Conservation (phyloP, 2,888 invertebrate genomes). For the Ernsta delagoae region DNA sequence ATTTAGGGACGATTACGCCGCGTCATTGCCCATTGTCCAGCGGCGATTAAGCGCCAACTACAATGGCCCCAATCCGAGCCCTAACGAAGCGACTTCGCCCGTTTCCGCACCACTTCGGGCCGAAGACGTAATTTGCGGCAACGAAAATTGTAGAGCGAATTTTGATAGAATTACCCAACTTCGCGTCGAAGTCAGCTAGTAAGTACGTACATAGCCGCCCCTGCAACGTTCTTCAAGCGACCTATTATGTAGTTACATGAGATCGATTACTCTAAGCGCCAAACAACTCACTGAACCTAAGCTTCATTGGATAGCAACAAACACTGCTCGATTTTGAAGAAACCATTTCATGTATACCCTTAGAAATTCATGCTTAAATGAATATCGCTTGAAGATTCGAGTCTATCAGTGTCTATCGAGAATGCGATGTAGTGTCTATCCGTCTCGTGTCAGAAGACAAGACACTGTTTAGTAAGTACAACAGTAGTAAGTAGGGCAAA, state of each 20-base stretch:
- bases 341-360: too few relatives aligned
- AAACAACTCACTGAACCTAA: background rate
- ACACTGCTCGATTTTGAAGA: too few relatives aligned
- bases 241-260: conserved; percentile 18
- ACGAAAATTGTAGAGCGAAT: conserved; percentile 72
- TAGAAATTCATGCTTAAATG: too few relatives aligned
- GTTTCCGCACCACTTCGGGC: conserved; percentile 72
- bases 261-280: conserved; percentile 14
- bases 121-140: conserved; percentile 81
- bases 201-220: background rate
- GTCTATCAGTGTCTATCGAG: too few relatives aligned
- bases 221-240: conserved; percentile 22
- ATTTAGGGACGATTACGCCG: conserved; percentile 79
- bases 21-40: conserved; percentile 79
- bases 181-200: conserved; percentile 53
- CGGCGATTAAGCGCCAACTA: conserved; percentile 70
- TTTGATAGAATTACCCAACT: conserved; percentile 61
- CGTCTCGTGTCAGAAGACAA: too few relatives aligned
- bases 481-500: too few relatives aligned
- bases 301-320: too few relatives aligned
- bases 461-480: too few relatives aligned
- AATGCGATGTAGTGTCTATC: too few relatives aligned
- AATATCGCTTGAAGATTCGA: too few relatives aligned
- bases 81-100: conserved; percentile 81
- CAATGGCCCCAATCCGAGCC: conserved; percentile 76